Base-by-base conservation (phyloP, 1,140 invertebrate species). In the Calephelis nemesis region DNA sequence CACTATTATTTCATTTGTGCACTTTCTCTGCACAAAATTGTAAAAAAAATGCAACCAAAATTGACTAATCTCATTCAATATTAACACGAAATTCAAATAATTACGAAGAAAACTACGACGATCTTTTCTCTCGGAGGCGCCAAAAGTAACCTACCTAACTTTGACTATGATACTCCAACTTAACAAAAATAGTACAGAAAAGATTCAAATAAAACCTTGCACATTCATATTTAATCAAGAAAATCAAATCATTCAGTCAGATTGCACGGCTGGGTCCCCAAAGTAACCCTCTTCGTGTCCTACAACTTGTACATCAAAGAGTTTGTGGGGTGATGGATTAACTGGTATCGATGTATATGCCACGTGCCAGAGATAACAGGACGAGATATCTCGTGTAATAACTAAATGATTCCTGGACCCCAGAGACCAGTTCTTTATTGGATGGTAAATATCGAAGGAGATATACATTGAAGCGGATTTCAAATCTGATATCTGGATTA, bases 271-370 rank as follows among this genome's bases (percentile, higher is more conserved):
- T 73, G 74, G 66, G 68, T 68, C 71, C 68, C 63, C 69, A 74
- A 76, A 73, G 30, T 30, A 19, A 58, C 30, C 54, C 54, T 58
- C 54, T 30, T 5, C 54, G 30, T 58, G 54, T 58, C 73, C 63
- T 63, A 49, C 71, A 77, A 76, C 72, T 74, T 77, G 70, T 81
- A 84, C 83, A 84, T 87, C 83, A 87, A 87, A 87, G 83, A 82
- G 79, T 81, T 80, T 73, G 62, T 76, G 75, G 85, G 82, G 81
- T 87, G 82, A 87, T 82, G 82, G 85, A 87, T 87, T 84, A 83
- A 70, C 75, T 75, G 47, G 74, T 82, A 79, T 85, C 81, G 65
- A 69, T 65, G 65, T 75, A 11, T 13, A 48, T 71, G 68, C 68
- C 85, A 87, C 85, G 83, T 82, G 83, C 66, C 75, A 47, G 42